phyloP scores from a whole-genome alignment of 2,113 vertebrate genomes.

The Microcebus jonahi region DNA sequence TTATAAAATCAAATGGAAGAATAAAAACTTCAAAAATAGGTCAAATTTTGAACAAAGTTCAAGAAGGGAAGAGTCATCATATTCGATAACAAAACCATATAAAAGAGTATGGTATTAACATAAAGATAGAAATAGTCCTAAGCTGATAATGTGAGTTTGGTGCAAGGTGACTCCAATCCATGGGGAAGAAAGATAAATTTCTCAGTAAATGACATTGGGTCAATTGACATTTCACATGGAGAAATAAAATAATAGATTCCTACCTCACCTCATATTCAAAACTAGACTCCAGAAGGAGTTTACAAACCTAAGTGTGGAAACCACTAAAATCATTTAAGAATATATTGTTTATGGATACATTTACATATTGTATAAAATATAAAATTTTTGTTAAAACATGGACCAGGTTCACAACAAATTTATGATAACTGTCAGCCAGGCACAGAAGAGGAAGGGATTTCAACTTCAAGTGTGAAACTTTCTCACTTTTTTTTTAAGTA shows the following conservation, averaged over 20 bases:
- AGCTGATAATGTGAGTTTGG: not conserved
- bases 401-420: not conserved
- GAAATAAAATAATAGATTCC: not conserved
- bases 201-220: not conserved
- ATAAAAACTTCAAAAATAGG: not conserved
- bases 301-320: not conserved
- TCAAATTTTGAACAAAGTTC: not conserved
- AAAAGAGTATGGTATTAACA: not conserved
- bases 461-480: not conserved
- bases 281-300: not conserved
- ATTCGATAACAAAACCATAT: not conserved
- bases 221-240: not conserved
- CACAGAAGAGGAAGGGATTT: not conserved
- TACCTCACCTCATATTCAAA: not conserved
- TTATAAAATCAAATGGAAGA: not conserved
- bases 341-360: not conserved
- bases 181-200: not conserved
- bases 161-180: not conserved
- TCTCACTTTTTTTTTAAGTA: not conserved
- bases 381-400: not conserved
- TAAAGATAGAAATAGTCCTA: not conserved
- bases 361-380: not conserved
- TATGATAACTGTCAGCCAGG: not conserved
- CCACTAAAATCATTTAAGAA: not conserved
- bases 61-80: not conserved